Base-by-base conservation (phyloP, 2,113 vertebrate species). In the Ammodytes dubius region DNA sequence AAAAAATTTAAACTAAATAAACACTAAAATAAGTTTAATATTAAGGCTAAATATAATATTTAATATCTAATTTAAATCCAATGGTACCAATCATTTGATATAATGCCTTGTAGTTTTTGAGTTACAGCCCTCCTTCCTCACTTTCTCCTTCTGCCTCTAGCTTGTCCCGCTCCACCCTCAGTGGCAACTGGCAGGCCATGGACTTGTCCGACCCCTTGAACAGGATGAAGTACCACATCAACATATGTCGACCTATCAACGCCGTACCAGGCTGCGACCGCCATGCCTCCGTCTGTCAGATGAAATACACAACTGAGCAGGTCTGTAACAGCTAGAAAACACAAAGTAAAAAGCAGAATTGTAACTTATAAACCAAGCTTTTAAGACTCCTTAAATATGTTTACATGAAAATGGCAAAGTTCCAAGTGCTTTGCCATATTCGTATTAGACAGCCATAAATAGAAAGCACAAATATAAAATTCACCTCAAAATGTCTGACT, bases 161-260 rank as follows among this genome's bases (percentile, higher is more conserved):
- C 58, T 94, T 99, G 80, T 96, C 97, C 1, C 96, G 93, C 70
- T 90, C 93, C 1, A 79, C 87, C 9, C 91, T 66, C 5, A 84
- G 81, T 8, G 73, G 63, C 2, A 99, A 99, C 92, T 99, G 98
- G 98, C 93, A 94, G 27, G 93, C 88, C 6, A 92, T 96, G 94
- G 97, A 97, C 81, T 77, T 87, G 5, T 85, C 93, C 0, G 88
- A 93, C 50, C 46, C 63, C 0, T 12, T 0, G 1, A 87, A 84
- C 3, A 92, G 1, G 6, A 97, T 90, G 83, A 98, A 97, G 54
- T 99, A 99, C 84, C 97, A 99, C 92, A 96, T 99, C 80, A 99
- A 98, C 0, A 86, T 99, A 19, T 99, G 98, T 43, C 96, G 96
- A 0, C 96, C 97, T 0, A 90, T 99, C 80, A 94, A 90, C 40